phyloP scores from a whole-genome alignment of 2,113 vertebrate genomes.

The Lates calcarifer region DNA sequence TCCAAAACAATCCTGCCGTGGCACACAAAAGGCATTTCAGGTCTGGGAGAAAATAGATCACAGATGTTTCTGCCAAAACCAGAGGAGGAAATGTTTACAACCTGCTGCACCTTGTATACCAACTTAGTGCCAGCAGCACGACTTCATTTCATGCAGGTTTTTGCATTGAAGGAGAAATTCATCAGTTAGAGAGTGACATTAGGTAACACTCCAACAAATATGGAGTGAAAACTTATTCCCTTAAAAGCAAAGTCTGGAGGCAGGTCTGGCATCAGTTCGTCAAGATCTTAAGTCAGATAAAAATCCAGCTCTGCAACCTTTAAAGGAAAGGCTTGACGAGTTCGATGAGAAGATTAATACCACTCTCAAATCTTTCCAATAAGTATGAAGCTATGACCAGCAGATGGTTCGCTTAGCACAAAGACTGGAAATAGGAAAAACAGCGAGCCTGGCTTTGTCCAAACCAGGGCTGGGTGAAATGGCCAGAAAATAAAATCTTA shows the following conservation, averaged over 20 bases:
- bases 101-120: slow-evolving; percentile 64
- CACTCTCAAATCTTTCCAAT: no score
- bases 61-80: slow-evolving; percentile 73
- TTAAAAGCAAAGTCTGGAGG: not conserved
- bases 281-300: not conserved
- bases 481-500: no score
- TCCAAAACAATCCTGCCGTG: slow-evolving; percentile 47
- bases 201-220: not conserved
- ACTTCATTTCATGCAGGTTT: slow-evolving; percentile 23
- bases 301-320: no score
- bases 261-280: not conserved
- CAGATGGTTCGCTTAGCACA: no score
- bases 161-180: slow-evolving; percentile 1
- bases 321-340: no score
- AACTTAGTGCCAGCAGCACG: slow-evolving; percentile 50
- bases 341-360: no score
- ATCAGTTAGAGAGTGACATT: not conserved
- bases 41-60: slow-evolving; percentile 68
- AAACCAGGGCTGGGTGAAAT: no score
- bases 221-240: not conserved
- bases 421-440: not conserved
- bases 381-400: no score
- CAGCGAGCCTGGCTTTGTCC: not conserved
- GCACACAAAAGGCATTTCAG: slow-evolving; percentile 68
- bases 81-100: slow-evolving; percentile 73